A percentile compares a stretch with the other conserved stretches of the same genome.
These are phyloP conservation scores for Allacma fusca DNA, from an alignment of 2,888 invertebrate genomes.

Conservation along the genomic window DNA sequence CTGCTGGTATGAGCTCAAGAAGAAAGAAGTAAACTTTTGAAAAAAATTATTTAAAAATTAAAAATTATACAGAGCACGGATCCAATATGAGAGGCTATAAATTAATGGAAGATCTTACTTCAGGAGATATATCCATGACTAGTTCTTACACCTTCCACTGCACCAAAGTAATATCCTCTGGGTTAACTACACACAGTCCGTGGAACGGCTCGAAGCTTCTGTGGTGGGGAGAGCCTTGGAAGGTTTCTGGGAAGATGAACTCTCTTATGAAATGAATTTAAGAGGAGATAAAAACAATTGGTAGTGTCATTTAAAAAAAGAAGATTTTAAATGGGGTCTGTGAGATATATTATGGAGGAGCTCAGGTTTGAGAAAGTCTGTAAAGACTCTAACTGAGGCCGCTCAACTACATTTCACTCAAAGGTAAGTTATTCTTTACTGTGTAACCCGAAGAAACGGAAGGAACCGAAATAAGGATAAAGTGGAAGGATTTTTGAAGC, in stretches of 20 bases:
- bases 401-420: conserved; percentile 24
- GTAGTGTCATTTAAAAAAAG: conserved; percentile 7
- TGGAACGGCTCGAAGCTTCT: background rate
- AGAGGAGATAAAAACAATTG: conserved; percentile 18
- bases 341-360: conserved; percentile 31
- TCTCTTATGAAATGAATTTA: conserved; percentile 23
- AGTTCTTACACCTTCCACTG: background rate
- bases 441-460: conserved; percentile 9
- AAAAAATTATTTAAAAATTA: too few relatives aligned
- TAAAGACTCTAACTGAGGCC: conserved; percentile 36
- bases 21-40: too few relatives aligned
- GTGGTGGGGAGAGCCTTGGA: background rate
- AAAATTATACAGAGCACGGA: too few relatives aligned
- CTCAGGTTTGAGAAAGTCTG: conserved; percentile 34
- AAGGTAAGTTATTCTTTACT: conserved; percentile 17
- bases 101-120: conserved; percentile 58
- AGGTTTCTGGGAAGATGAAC: background rate
- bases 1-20: too few relatives aligned
- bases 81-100: too few relatives aligned
- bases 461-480: conserved; percentile 20
- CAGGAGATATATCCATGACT: conserved; percentile 62
- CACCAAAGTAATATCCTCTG: background rate
- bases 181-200: background rate
- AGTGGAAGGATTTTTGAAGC: conserved; percentile 17
- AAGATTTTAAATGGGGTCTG: background rate